Conservation (phyloP, 2,888 invertebrate genomes). For the Drosophila anomalata region DNA sequence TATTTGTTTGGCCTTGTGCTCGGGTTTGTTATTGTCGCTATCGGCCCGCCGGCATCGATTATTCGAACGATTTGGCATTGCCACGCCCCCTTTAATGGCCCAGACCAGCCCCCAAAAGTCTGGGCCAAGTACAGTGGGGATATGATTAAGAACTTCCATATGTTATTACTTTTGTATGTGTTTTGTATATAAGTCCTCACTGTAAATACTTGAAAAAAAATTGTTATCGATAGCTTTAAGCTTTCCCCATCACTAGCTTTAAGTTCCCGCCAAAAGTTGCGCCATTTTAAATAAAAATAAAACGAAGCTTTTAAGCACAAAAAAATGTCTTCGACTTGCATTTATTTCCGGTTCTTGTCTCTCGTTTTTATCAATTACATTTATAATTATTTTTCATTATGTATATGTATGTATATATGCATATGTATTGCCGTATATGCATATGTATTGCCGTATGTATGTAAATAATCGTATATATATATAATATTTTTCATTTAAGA, state of each 20-base stretch:
- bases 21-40: conserved; percentile 54
- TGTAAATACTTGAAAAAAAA: background rate
- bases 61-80: conserved; percentile 19
- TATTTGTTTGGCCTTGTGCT: conserved; percentile 66
- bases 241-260: background rate
- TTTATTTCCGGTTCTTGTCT: conserved; percentile 31
- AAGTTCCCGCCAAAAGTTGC: background rate
- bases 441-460: conserved; percentile 31
- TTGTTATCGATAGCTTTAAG: background rate
- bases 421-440: conserved; percentile 28
- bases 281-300: background rate
- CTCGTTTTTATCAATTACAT: conserved; percentile 24
- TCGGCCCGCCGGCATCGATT: conserved; percentile 21
- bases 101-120: conserved; percentile 4
- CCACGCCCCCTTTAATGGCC: conserved; percentile 6
- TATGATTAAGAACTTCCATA: background rate
- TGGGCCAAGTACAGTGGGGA: conserved; percentile 29
- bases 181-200: background rate
- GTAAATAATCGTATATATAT: conserved; percentile 26
- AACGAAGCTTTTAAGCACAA: conserved; percentile 28
- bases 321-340: conserved; percentile 24
- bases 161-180: background rate
- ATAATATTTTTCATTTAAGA: background rate
- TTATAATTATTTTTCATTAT: conserved; percentile 26
- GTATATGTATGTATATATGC: conserved; percentile 40